A percentile compares a stretch with the other conserved stretches of the same genome.
These are phyloP conservation scores for Tichodroma muraria DNA, from an alignment of 2,113 vertebrate genomes.

Conservation along the genomic window DNA sequence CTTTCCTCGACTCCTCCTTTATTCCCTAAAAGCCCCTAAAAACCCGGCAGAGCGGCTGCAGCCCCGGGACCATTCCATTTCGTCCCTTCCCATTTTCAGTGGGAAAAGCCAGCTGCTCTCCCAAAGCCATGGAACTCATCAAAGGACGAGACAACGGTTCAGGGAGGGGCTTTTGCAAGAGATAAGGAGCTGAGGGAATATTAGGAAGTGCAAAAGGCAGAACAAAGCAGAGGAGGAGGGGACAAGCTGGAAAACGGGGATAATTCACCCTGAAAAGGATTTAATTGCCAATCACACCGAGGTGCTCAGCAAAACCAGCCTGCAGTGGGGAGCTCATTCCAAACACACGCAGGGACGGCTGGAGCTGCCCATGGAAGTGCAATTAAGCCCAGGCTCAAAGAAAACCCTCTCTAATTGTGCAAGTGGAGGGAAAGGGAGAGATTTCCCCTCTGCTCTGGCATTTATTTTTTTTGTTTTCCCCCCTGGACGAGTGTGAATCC, in stretches of 20 bases:
- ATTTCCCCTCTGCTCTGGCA: neutral
- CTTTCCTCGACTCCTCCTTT: neutral
- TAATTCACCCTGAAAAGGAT: neutral
- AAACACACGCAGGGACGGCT: neutral
- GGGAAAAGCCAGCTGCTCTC: slow-evolving; percentile 8
- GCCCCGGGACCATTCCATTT: neutral
- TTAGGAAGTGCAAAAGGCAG: neutral
- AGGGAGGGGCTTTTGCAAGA: neutral
- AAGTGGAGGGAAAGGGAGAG: neutral
- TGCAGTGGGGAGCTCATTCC: slow-evolving; percentile 1
- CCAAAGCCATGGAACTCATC: neutral
- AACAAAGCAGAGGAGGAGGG: neutral
- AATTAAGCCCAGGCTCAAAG: neutral
- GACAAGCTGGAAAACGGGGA: neutral
- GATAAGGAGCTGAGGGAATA: neutral
- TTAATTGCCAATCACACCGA: slow-evolving; percentile 22
- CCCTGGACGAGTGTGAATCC: neutral
- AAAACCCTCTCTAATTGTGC: neutral
- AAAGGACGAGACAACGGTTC: neutral
- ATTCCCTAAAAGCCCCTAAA: neutral
- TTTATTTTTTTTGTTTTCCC: neutral
- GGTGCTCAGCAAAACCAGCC: slow-evolving; percentile 26
- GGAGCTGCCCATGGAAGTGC: neutral
- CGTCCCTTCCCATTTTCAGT: no score
- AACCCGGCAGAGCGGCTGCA: neutral